phyloP scores from a whole-genome alignment of 2,113 vertebrate species.

The Bufo gargarizans region DNA sequence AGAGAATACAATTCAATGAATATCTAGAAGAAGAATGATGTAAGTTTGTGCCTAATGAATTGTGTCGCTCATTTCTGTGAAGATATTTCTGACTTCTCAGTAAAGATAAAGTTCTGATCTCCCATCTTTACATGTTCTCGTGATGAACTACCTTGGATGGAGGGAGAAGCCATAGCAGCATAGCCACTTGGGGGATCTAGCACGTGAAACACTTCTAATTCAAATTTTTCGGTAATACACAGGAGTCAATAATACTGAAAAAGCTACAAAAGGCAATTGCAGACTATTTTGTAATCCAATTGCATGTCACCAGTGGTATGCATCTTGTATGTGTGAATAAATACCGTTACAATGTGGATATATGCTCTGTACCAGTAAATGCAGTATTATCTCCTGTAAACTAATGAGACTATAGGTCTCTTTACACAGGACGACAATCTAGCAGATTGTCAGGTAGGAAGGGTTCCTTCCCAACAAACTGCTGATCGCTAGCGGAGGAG shows the following conservation, averaged over 20 bases:
- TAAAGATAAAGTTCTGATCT: slow-evolving; percentile 30
- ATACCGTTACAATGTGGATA: slow-evolving; percentile 30
- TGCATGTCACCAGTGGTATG: slow-evolving; percentile 34
- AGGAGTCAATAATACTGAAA: slow-evolving; percentile 37
- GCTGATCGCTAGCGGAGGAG: no score
- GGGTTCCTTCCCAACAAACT: no score
- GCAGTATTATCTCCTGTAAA: background rate
- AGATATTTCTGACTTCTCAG: slow-evolving; percentile 18
- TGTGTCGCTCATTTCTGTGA: slow-evolving; percentile 15
- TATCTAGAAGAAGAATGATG: background rate
- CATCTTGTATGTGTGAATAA: slow-evolving; percentile 25
- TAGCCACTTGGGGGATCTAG: slow-evolving; percentile 4
- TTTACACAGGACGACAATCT: background rate
- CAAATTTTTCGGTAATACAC: slow-evolving; percentile 31
- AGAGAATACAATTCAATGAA: background rate
- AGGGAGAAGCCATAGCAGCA: background rate
- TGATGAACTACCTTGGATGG: background rate
- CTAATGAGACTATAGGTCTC: background rate
- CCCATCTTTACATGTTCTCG: slow-evolving; percentile 6
- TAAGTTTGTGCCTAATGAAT: background rate
- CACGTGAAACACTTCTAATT: slow-evolving; percentile 37
- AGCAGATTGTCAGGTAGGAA: no score
- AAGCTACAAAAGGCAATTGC: slow-evolving; percentile 42
- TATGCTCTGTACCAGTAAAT: slow-evolving; percentile 33
- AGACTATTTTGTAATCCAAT: slow-evolving; percentile 38